Percentiles rank a stretch among this genome's conserved stretches.
These are phyloP conservation scores for Aphyosemion australe DNA, from an alignment of 2,113 vertebrate genomes.

Conservation along the genomic window DNA sequence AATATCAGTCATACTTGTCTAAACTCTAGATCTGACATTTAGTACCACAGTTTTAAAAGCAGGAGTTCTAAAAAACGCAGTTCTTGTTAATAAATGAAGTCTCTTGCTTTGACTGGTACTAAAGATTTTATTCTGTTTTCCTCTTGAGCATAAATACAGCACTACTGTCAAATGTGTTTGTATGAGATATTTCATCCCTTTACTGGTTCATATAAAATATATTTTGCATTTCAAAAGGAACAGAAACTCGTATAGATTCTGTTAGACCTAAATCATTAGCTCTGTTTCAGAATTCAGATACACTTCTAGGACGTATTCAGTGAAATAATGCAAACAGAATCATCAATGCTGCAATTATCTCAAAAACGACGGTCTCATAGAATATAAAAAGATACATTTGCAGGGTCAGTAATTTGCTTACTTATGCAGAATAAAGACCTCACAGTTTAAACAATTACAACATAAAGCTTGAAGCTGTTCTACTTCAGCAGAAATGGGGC, in stretches of 20 bases:
- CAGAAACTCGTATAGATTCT: constrained; percentile 10
- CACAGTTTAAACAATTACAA: not conserved
- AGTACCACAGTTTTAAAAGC: no score
- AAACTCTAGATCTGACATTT: no score
- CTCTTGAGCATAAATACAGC: no score
- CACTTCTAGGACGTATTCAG: not conserved
- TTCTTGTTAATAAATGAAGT: no score
- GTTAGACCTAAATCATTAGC: constrained; percentile 14
- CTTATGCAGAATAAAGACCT: constrained; percentile 11
- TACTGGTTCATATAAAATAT: constrained; percentile 11
- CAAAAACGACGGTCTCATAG: constrained; percentile 9
- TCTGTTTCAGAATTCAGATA: constrained; percentile 36
- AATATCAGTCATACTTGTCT: no score
- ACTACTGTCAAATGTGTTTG: not conserved
- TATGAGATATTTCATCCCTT: not conserved
- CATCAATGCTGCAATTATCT: constrained; percentile 29
- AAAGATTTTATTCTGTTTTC: no score
- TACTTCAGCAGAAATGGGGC: not conserved
- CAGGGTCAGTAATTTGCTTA: constrained; percentile 1
- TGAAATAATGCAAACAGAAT: not conserved
- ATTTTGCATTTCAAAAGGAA: constrained; percentile 2
- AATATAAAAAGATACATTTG: constrained; percentile 9
- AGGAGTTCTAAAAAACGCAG: no score
- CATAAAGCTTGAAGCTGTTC: no score
- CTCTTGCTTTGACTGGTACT: no score